These are phyloP conservation scores for Pentamera pediparva DNA, from an alignment of 53 echinoderm and acorn worm genomes.

Conservation along the genomic window DNA sequence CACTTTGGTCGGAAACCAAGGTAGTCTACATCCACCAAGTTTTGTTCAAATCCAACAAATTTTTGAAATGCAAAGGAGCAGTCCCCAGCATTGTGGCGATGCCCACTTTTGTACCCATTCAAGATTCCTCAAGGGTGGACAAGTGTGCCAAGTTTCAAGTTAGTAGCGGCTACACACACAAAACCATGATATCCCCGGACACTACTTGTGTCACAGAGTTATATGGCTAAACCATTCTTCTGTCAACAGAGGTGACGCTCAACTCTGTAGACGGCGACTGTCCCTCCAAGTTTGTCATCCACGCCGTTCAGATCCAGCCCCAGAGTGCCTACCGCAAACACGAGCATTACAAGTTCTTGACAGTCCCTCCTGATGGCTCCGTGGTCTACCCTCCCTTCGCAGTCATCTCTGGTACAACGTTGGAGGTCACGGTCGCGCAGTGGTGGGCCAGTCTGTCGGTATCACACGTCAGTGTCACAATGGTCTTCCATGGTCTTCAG, in stretches of 20 bases:
- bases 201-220: too few species aligned
- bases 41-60: not conserved
- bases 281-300: slow-evolving; percentile 77
- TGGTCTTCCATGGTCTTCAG: slow-evolving; percentile 80
- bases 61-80: too few species aligned
- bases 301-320: slow-evolving; percentile 77
- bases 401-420: slow-evolving; percentile 58
- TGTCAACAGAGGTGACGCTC: slow-evolving; percentile 58
- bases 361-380: slow-evolving; percentile 52
- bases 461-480: slow-evolving; percentile 61
- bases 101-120: too few species aligned
- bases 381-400: slow-evolving; percentile 68
- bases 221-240: too few species aligned
- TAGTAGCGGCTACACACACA: too few species aligned
- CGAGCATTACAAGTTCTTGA: slow-evolving; percentile 94
- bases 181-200: too few species aligned
- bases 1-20: too few species aligned
- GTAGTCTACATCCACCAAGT: too few species aligned
- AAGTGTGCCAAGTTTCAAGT: too few species aligned
- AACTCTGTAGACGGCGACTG: slow-evolving; percentile 64
- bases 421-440: slow-evolving; percentile 83
- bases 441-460: slow-evolving; percentile 79
- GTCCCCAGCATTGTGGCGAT: too few species aligned
- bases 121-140: too few species aligned
- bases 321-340: slow-evolving; percentile 87